Evolutionary conservation across 2,888 invertebrate species (phyloP), one percentile per base, ranked within the genome.

Genomic region (Tachina grossa): DNA sequence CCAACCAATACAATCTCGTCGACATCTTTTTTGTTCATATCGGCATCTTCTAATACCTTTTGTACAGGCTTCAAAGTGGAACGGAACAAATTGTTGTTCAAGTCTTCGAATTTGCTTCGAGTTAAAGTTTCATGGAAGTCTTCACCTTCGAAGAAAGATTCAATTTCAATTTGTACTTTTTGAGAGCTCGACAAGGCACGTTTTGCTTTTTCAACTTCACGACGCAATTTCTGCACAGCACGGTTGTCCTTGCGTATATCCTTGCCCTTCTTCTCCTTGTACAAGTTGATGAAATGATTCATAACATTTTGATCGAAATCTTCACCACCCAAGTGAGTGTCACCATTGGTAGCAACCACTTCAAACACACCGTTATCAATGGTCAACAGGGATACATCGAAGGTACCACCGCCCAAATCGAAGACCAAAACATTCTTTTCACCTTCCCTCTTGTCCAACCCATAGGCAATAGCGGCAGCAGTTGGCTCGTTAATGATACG

Each of bases 361-460:
- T 99, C 99, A 92, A 99, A 99, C 9, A 99, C 98, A 75, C 99
- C 99, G 90, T 99, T 98, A 92, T 99, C 99, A 91, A 99, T 99
- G 87, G 99, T 99, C 75, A 99, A 94, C 22, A 99, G 95, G 53
- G 99, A 99, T 19, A 99, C 99, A 93, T 99, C 99, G 91, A 99
- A 99, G 88, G 99, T 99, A 93, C 99, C 99, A 93, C 99, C 99
- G 91, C 99, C 99, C 93, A 99, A 95, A 94, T 99, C 99, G 93
- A 99, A 99, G 14, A 99, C 99, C 69, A 99, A 94, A 22, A 99
- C 98, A 91, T 99, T 99, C 94, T 99, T 98, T 93, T 99, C 99
- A 65, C 98, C 98, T 86, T 98, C 98, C 91, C 97, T 98, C 93
- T 98, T 98, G 93, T 99, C 98, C 87, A 99, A 94, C 92, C 98